Base-by-base conservation (phyloP, 2,113 vertebrate genomes). In the Bettongia penicillata region DNA sequence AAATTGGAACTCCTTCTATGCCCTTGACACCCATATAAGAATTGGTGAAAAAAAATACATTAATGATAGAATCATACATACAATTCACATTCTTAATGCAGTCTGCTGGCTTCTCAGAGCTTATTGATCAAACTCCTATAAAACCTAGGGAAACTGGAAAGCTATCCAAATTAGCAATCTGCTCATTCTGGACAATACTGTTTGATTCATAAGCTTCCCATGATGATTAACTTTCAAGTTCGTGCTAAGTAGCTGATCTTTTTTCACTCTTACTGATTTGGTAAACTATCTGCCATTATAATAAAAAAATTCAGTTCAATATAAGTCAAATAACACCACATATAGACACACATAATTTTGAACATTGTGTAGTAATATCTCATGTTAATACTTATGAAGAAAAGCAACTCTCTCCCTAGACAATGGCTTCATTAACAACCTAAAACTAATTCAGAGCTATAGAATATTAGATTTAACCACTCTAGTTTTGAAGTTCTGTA, bases 131-230 rank as follows among this genome's bases (percentile, higher is more conserved):
- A 97, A 96, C 96, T 97, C 95, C 92, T 93, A 92, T 91, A 96
- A 97, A 95, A 98, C 94, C 0, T 53, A 97, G 26, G 95, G 95
- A 97, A 97, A 98, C 92, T 51, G 96, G 97, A 97, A 98, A 98
- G 94, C 97, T 93, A 94, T 96, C 96, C 98, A 97, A 96, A 96
- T 95, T 90, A 98, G 97, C 97, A 98, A 96, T 96, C 98, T 98
- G 98, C 96, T 98, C 96, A 61, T 96, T 96, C 97, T 96, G 97
- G 97, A 95, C 97, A 98, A 95, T 93, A 96, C 19, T 77, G 91
- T 97, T 98, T 97, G 98, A 97, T 93, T 98, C 95, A 51, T 24
- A 92, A 94, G 90, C 94, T 95, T 98, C 96, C 95, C 55, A 91
- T 84, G 93, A 97, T 84, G 94, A 98, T 95, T 95, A 96, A 94